Percentiles rank a stretch among this genome's conserved stretches.
Evolutionary conservation across 2,797 vertebrate species (phyloP).

Genomic region (Gymnopithys bicolor): DNA sequence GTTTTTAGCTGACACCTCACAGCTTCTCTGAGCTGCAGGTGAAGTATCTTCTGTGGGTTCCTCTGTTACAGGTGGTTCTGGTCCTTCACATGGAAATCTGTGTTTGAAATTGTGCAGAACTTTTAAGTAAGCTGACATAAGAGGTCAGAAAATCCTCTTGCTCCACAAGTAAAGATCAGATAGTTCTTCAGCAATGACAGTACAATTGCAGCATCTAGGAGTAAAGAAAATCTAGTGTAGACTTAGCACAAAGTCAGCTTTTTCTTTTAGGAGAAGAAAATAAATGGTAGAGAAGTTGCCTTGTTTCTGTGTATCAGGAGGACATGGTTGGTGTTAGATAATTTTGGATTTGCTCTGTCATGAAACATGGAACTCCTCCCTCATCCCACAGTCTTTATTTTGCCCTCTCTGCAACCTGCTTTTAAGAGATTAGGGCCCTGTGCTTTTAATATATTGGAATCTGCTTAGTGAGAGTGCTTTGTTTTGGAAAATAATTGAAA

Average conservation of each 20-base stretch:
- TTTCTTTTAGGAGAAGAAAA: conserved; percentile 38
- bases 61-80: neutral
- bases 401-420: conserved; percentile 43
- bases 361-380: neutral
- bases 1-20: neutral
- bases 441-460: conserved; percentile 52
- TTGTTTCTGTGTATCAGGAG: conserved; percentile 7
- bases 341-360: neutral
- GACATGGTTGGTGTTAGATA: neutral
- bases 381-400: conserved; percentile 13
- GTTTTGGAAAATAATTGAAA: conserved; percentile 61
- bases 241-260: conserved; percentile 61
- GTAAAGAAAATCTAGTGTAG: conserved; percentile 55
- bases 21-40: neutral
- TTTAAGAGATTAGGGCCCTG: conserved; percentile 58
- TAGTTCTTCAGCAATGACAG: conserved; percentile 68
- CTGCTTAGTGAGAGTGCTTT: conserved; percentile 44
- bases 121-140: conserved; percentile 39
- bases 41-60: neutral
- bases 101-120: neutral
- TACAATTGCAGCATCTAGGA: conserved; percentile 60
- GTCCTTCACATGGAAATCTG: neutral
- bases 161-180: conserved; percentile 52
- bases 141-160: conserved; percentile 49
- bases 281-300: neutral